Conservation (phyloP, 2,797 vertebrate species). For the Hozukius guyotensis region DNA sequence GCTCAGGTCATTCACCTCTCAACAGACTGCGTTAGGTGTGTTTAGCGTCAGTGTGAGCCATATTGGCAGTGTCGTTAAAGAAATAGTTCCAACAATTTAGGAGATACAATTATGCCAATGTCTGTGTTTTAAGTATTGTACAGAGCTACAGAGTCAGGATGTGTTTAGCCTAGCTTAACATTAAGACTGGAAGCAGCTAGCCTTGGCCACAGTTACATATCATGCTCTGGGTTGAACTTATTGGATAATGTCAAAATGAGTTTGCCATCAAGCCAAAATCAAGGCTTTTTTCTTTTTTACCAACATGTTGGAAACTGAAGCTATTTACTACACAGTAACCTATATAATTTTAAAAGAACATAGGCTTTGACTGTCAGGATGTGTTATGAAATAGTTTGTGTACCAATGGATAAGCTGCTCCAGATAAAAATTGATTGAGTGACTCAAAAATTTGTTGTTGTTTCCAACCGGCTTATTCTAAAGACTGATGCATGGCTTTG, state of each 20-base stretch:
- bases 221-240: background rate
- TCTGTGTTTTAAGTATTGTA: background rate
- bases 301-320: background rate
- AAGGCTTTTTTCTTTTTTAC: background rate
- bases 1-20: slow-evolving; percentile 8
- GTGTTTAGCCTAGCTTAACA: background rate
- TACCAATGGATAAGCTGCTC: background rate
- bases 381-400: background rate
- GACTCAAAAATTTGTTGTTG: background rate
- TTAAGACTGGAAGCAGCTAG: background rate
- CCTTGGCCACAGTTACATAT: background rate
- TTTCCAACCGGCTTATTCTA: slow-evolving; percentile 3
- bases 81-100: background rate
- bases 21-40: background rate
- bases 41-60: background rate
- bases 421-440: background rate
- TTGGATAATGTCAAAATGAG: background rate
- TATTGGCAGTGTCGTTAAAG: background rate
- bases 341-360: background rate
- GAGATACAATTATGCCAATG: background rate
- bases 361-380: background rate
- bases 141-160: background rate
- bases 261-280: background rate
- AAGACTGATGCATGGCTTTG: background rate
- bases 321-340: background rate